Evolutionary conservation across 92 coral and sea anemone genomes (phyloP).

Genomic region (Palythoa caribaeorum): DNA sequence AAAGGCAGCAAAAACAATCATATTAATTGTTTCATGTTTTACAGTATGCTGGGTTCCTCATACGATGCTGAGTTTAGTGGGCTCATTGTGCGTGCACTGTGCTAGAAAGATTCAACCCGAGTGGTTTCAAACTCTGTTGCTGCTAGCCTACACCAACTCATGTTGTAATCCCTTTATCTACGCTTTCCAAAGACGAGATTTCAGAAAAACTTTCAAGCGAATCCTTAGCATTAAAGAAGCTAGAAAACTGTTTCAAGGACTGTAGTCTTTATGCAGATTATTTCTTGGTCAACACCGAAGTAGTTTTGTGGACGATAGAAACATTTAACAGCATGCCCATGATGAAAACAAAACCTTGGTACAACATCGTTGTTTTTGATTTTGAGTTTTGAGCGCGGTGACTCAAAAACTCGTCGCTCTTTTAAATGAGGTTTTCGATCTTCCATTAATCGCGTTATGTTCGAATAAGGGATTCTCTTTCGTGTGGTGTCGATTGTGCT

Average conservation of each 20-base stretch:
- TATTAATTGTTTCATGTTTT: conserved; percentile 30
- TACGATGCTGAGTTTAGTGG: conserved; percentile 27
- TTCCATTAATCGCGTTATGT: too few relatives aligned
- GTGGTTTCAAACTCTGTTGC: neutral
- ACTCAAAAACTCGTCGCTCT: too few relatives aligned
- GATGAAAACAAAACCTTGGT: too few relatives aligned
- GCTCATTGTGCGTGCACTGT: neutral
- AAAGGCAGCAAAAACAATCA: conserved; percentile 36
- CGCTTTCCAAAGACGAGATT: conserved; percentile 41
- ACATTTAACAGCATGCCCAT: too few relatives aligned
- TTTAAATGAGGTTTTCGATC: too few relatives aligned
- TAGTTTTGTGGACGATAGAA: too few relatives aligned
- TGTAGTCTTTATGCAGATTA: neutral
- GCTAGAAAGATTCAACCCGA: neutral
- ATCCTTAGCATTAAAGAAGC: conserved; percentile 20
- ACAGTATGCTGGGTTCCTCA: conserved; percentile 42
- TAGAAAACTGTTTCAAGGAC: neutral
- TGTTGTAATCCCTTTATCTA: conserved; percentile 40
- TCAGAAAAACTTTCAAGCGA: conserved; percentile 38
- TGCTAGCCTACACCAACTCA: conserved; percentile 32
- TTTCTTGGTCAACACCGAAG: too few relatives aligned
- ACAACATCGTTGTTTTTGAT: too few relatives aligned
- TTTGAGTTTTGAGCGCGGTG: too few relatives aligned
- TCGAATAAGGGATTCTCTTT: too few relatives aligned
- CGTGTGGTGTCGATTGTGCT: too few relatives aligned